These are phyloP conservation scores for Alsophila aescularia DNA, from an alignment of 2,888 invertebrate species.

Conservation along the genomic window DNA sequence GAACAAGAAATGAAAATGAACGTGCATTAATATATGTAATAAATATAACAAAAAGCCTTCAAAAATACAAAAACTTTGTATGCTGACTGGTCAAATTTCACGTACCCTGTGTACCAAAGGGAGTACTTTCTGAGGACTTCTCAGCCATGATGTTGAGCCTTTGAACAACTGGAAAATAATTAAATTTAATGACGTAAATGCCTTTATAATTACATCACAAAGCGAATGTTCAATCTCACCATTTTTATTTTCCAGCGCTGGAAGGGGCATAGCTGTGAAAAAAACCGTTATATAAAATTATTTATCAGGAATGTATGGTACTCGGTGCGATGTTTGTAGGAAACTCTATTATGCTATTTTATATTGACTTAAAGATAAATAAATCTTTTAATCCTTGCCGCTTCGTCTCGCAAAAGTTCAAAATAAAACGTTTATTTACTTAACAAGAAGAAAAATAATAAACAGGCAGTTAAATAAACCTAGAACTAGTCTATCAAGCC, in stretches of 20 bases:
- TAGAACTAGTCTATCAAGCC: no score
- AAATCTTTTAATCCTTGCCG: conserved; percentile 28
- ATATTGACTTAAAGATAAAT: conserved; percentile 32
- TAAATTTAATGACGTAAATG: conserved; percentile 22
- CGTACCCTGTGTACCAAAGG: conserved; percentile 78
- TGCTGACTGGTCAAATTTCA: conserved; percentile 17
- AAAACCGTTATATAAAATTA: conserved; percentile 32
- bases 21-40: background rate
- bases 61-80: conserved; percentile 20
- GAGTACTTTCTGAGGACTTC: conserved; percentile 73
- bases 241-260: conserved; percentile 73
- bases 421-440: no score
- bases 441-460: no score
- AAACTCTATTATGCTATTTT: conserved; percentile 24
- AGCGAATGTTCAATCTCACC: conserved; percentile 51
- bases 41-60: background rate
- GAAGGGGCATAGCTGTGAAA: conserved; percentile 71
- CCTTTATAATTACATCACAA: conserved; percentile 17
- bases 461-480: no score
- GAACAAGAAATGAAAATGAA: background rate
- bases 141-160: conserved; percentile 75
- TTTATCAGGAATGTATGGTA: conserved; percentile 16
- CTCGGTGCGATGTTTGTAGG: conserved; percentile 1
- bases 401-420: conserved; percentile 24
- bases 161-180: conserved; percentile 65